Evolutionary conservation across 2,888 invertebrate species (phyloP), one percentile per base, ranked within the genome.

Genomic region (Saturnia japonica): DNA sequence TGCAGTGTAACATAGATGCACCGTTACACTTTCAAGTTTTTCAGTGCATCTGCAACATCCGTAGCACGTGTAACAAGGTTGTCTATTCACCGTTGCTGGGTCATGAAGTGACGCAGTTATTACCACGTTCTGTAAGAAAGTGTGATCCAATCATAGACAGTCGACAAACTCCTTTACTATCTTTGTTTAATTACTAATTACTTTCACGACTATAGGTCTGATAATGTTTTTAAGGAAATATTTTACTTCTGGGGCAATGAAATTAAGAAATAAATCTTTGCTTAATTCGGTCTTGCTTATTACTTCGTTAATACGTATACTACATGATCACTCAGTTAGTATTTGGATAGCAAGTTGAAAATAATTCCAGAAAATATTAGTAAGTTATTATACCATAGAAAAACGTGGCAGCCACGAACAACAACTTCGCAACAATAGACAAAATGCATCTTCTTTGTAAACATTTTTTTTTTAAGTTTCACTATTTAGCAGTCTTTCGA

Each of bases 21-120:
- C 89, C 88, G 89, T 88, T 88, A 90, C 77, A 76, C 76, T 82
- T 83, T 82, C 82, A 85, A 83, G 84, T 90, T 90, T 91, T 91
- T 89, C 85, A 81, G 79, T 86, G 85, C 86, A 87, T 83, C 86
- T 82, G 84, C 82, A 84, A 85, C 84, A 84, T 77, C 76, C 73
- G 75, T 80, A 40, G 74, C 73, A 73, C 68, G 74, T 74, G 76
- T 74, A 74, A 81, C 74, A 80, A 76, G 82, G 85, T 90, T 89
- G 91, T 91, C n/a, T 91, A 91, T 84, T 87, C 85, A 87, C 85
- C 84, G 85, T 80, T 82, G 77, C 79, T 77, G 78, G 77, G 82
- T 83, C 86, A 88, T 86, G 84, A 54, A 9, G 43, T 90, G 86
- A 85, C 83, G 80, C 81, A 79, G 82, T 83, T 85, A 84, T 82